A percentile compares a stretch with the other conserved stretches of the same genome.
phyloP scores from a whole-genome alignment of 2,888 invertebrate genomes.

The Caenorhabditis zanzibari region DNA sequence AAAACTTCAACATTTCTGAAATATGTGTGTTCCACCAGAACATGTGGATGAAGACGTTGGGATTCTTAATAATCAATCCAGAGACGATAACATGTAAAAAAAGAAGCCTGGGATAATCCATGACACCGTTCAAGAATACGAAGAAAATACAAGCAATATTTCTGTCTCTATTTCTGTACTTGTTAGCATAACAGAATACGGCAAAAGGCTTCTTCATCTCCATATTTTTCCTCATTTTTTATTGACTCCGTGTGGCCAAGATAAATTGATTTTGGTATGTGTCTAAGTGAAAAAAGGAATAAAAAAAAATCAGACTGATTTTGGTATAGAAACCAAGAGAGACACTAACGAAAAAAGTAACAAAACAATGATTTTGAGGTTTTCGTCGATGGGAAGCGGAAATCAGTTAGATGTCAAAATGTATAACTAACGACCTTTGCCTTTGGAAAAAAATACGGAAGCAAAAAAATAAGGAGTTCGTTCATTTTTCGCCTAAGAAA shows the following conservation, averaged over 20 bases:
- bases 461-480: background rate
- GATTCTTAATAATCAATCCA: background rate
- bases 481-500: constrained; percentile 15
- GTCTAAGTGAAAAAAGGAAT: background rate
- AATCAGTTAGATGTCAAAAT: background rate
- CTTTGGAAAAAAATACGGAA: too few species aligned
- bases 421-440: constrained; percentile 19
- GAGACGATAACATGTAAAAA: background rate
- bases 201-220: constrained; percentile 15
- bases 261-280: constrained; percentile 33
- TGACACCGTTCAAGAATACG: constrained; percentile 1
- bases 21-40: too few species aligned
- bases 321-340: background rate
- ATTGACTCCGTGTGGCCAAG: constrained; percentile 15
- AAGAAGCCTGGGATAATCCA: constrained; percentile 35
- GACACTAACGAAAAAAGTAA: background rate
- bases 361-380: background rate
- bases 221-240: background rate
- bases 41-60: background rate
- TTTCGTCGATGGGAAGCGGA: background rate
- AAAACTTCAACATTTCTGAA: too few species aligned
- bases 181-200: background rate
- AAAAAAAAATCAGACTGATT: background rate
- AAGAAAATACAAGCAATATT: constrained; percentile 13
- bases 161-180: background rate